These are phyloP conservation scores for Pogonophryne albipinna DNA, from an alignment of 2,797 vertebrate genomes.

Conservation along the genomic window DNA sequence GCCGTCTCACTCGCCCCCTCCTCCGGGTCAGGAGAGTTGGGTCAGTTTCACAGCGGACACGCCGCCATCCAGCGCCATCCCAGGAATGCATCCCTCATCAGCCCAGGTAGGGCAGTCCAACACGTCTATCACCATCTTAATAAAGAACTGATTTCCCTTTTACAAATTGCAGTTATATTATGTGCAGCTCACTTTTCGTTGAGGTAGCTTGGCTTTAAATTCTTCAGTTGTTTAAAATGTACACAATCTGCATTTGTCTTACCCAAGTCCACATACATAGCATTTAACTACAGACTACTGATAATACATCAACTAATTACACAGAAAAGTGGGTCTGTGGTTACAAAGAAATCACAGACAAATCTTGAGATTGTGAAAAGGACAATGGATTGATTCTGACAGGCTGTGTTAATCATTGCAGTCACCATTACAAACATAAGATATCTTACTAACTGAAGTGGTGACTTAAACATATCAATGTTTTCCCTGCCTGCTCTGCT, in stretches of 20 bases:
- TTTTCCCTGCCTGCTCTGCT: background rate
- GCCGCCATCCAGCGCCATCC: slow-evolving; percentile 95
- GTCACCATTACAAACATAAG: slow-evolving; percentile 19
- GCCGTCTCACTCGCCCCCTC: slow-evolving; percentile 93
- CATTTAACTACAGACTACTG: no score
- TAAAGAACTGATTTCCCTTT: background rate
- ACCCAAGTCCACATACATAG: no score
- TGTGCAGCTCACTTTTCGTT: background rate
- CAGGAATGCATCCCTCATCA: slow-evolving; percentile 96
- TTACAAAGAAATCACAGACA: background rate
- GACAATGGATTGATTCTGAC: background rate
- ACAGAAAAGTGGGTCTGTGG: background rate
- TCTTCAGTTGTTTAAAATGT: background rate
- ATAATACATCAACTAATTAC: no score
- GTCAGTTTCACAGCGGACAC: slow-evolving; percentile 99
- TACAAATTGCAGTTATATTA: background rate
- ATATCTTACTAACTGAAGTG: background rate
- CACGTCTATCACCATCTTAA: background rate
- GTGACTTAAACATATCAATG: slow-evolving; percentile 14
- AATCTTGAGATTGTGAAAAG: background rate
- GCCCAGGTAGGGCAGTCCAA: slow-evolving; percentile 88
- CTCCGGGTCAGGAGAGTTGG: slow-evolving; percentile 98
- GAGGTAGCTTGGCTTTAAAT: background rate
- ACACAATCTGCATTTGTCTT: background rate
- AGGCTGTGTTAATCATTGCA: background rate